Percentiles rank a stretch among this genome's conserved stretches.
These are phyloP conservation scores for Apis cerana DNA, from an alignment of 1,140 invertebrate species.

Conservation along the genomic window DNA sequence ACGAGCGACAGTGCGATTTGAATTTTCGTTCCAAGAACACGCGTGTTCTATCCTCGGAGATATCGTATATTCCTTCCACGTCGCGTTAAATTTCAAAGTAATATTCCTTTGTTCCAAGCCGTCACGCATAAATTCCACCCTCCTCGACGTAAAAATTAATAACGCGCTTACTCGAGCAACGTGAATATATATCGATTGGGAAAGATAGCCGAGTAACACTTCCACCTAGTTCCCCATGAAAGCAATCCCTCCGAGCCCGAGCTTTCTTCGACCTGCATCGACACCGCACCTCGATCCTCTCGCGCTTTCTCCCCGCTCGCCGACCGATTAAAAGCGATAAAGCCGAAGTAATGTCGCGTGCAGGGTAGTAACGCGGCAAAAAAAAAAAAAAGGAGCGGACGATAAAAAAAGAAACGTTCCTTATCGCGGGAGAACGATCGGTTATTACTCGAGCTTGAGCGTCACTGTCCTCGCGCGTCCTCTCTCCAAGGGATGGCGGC, in stretches of 20 bases:
- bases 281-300: background rate
- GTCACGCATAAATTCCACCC: background rate
- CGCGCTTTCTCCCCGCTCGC: background rate
- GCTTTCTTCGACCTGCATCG: constrained; percentile 12
- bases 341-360: constrained; percentile 42
- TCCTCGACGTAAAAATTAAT: background rate
- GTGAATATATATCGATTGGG: background rate
- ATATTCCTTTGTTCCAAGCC: no score
- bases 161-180: background rate
- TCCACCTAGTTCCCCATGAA: background rate
- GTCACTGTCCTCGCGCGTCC: constrained; percentile 73
- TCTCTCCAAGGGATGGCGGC: constrained; percentile 71
- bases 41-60: no score
- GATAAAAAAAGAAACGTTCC: constrained; percentile 54
- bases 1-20: no score
- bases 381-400: constrained; percentile 7
- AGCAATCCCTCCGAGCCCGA: constrained; percentile 1
- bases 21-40: no score
- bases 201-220: background rate
- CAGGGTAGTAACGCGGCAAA: constrained; percentile 25
- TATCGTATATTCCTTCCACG: no score
- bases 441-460: constrained; percentile 73
- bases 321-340: constrained; percentile 46
- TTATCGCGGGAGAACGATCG: constrained; percentile 47
- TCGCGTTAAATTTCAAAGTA: no score